phyloP scores from a whole-genome alignment of 2,888 invertebrate genomes.

The Disparrhopalites patrizii region DNA sequence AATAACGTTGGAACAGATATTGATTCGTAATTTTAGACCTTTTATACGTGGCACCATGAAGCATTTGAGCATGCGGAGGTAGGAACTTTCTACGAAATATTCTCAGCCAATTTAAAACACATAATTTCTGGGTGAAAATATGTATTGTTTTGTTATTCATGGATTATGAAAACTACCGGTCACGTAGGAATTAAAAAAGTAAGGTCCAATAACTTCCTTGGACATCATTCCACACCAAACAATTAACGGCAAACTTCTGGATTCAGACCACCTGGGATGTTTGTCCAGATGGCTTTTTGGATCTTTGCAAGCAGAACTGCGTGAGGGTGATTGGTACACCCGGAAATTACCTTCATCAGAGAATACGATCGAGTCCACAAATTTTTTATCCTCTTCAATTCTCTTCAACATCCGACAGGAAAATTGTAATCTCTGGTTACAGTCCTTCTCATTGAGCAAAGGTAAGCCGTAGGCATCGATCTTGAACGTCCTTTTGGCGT shows the following conservation, averaged over 20 bases:
- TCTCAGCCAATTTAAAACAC: too few species aligned
- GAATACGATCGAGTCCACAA: slow-evolving; percentile 41
- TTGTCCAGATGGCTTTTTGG: too few species aligned
- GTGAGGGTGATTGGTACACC: neutral
- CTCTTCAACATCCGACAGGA: slow-evolving; percentile 32
- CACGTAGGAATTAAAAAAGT: slow-evolving; percentile 46
- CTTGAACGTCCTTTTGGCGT: neutral
- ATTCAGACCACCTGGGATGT: too few species aligned
- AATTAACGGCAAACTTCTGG: slow-evolving; percentile 37
- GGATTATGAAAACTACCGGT: too few species aligned
- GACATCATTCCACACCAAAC: slow-evolving; percentile 46
- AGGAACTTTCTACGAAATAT: slow-evolving; percentile 41
- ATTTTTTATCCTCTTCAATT: slow-evolving; percentile 34
- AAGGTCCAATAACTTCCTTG: slow-evolving; percentile 42
- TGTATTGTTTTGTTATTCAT: too few species aligned
- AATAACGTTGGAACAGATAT: too few species aligned
- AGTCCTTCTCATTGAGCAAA: slow-evolving; percentile 34
- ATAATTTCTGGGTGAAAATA: too few species aligned
- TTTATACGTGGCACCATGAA: slow-evolving; percentile 39
- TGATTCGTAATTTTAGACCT: too few species aligned
- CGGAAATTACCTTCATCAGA: slow-evolving; percentile 47
- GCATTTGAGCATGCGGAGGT: slow-evolving; percentile 42
- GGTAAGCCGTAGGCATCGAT: slow-evolving; percentile 18
- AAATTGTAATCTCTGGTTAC: slow-evolving; percentile 35
- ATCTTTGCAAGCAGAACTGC: neutral